Percentiles rank a stretch among this genome's conserved stretches.
Conservation (phyloP, 2,888 invertebrate species). For the Phaedon cochleariae region DNA sequence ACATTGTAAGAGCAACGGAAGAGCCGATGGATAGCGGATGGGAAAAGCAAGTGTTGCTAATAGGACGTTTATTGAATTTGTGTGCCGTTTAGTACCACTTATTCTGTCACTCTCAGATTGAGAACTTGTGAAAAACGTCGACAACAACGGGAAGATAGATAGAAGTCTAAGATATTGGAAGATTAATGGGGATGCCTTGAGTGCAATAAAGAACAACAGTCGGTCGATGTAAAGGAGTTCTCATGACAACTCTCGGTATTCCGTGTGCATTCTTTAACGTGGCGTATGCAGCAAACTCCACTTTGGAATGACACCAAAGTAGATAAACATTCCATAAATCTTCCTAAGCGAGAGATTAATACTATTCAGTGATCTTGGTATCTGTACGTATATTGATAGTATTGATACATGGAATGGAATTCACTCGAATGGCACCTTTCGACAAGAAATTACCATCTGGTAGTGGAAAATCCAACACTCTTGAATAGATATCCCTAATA, state of each 20-base stretch:
- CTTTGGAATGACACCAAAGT: background rate
- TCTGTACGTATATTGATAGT: too few species aligned
- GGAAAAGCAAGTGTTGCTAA: constrained; percentile 52
- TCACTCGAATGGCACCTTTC: too few species aligned
- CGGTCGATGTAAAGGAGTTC: background rate
- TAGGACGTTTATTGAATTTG: constrained; percentile 55
- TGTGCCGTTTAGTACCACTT: constrained; percentile 50
- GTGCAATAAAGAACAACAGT: background rate
- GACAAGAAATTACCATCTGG: too few species aligned
- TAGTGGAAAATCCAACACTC: too few species aligned
- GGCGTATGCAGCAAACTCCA: background rate
- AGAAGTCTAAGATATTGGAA: constrained; percentile 25
- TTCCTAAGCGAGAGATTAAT: background rate
- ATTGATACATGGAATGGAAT: too few species aligned
- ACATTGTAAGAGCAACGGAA: constrained; percentile 34
- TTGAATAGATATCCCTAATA: too few species aligned
- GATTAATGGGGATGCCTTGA: constrained; percentile 10
- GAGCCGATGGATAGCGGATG: constrained; percentile 50
- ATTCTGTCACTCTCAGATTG: constrained; percentile 42
- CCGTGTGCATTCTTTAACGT: background rate
- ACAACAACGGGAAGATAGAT: constrained; percentile 24
- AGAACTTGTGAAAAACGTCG: constrained; percentile 28
- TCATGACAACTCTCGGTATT: background rate
- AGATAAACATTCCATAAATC: background rate
- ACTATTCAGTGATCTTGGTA: background rate